Conservation (phyloP, 2,797 vertebrate genomes). For the Brachymystax lenok region DNA sequence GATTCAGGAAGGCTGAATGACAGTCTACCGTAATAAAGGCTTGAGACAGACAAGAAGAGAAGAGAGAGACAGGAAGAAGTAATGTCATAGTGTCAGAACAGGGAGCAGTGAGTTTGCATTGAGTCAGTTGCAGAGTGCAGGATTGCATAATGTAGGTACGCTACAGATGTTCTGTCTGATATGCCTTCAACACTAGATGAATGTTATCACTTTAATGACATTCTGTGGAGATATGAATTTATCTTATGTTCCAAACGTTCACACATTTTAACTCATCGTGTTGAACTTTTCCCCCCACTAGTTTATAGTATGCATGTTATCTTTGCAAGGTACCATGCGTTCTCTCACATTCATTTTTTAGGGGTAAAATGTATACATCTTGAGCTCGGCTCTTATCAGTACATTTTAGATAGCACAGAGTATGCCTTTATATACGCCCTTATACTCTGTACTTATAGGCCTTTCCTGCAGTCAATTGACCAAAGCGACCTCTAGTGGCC, state of each 20-base stretch:
- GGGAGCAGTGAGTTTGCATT: background rate
- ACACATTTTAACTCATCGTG: background rate
- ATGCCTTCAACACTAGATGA: background rate
- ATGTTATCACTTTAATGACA: conserved; percentile 6
- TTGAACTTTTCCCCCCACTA: background rate
- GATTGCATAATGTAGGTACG: background rate
- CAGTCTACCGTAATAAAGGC: conserved; percentile 36
- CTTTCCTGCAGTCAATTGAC: background rate
- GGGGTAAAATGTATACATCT: background rate
- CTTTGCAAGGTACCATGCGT: background rate
- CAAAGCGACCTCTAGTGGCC: no score
- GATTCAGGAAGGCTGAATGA: conserved; percentile 54
- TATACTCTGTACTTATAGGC: background rate
- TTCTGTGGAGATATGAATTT: no score
- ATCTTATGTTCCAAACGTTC: background rate
- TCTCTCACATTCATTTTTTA: background rate
- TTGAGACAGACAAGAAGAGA: conserved; percentile 45
- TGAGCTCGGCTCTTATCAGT: background rate
- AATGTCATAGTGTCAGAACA: conserved; percentile 12
- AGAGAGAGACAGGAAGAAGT: conserved; percentile 39
- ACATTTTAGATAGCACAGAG: background rate
- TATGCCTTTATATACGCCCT: background rate
- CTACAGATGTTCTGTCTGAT: conserved; percentile 8
- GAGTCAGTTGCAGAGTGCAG: conserved; percentile 11
- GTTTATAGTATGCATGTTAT: background rate